A percentile compares a stretch with the other conserved stretches of the same genome.
These are phyloP conservation scores for Penaeus indicus DNA, from an alignment of 1,140 invertebrate genomes.

Conservation along the genomic window DNA sequence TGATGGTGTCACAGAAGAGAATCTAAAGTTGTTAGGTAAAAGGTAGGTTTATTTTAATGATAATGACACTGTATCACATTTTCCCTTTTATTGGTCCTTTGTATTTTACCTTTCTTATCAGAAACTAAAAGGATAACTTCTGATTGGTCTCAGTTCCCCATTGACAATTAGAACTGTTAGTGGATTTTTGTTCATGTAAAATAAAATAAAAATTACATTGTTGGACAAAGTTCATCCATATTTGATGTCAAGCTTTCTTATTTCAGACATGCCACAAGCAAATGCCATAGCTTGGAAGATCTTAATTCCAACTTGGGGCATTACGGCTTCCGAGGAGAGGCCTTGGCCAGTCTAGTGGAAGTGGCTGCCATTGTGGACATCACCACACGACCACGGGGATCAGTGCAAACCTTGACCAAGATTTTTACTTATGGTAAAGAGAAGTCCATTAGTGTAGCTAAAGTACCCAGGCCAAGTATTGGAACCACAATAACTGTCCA, in stretches of 20 bases:
- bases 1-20: slow-evolving; percentile 72
- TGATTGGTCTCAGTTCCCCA: not conserved
- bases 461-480: slow-evolving; percentile 72
- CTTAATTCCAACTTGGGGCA: slow-evolving; percentile 72
- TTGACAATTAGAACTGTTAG: not conserved
- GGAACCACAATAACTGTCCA: slow-evolving; percentile 78
- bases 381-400: slow-evolving; percentile 71
- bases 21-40: slow-evolving; percentile 74
- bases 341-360: slow-evolving; percentile 76
- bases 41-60: slow-evolving; percentile 68
- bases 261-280: slow-evolving; percentile 76
- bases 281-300: slow-evolving; percentile 73
- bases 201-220: no score
- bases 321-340: slow-evolving; percentile 78
- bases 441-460: slow-evolving; percentile 68
- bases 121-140: no score
- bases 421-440: slow-evolving; percentile 72
- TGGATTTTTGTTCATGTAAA: not conserved
- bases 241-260: slow-evolving; percentile 23
- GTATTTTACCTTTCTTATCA: no score
- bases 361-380: slow-evolving; percentile 75
- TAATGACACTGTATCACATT: not conserved
- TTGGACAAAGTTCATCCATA: not conserved
- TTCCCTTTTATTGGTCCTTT: no score
- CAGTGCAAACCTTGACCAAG: slow-evolving; percentile 72